Evolutionary conservation across 2,888 invertebrate genomes (phyloP), one percentile per base, ranked within the genome.

Genomic region (Ernsta delagoae): DNA sequence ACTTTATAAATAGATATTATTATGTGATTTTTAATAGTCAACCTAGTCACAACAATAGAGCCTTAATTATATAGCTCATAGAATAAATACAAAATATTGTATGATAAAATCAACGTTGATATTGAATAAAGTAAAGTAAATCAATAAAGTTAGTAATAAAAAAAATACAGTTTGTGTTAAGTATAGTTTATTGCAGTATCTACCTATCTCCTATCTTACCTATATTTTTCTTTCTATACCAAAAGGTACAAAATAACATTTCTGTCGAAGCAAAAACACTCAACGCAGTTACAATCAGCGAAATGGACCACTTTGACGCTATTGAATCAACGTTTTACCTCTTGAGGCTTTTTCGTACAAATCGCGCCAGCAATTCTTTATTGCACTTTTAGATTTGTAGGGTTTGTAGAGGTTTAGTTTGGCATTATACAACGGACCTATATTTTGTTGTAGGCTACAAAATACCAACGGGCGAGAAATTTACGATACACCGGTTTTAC

Each of bases 281-380:
- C 54, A 45, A 70, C 74, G 71, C 78, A 72, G 82, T 80, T 82
- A 84, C 89, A 91, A 91, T 91, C 90, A 91, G 70, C 75, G 77
- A 84, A 89, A 88, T 88, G 84, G 86, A 80, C 83, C 82, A 81
- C 83, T 88, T 54, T 24, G 36, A 43, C 60, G 9, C 65, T 24
- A 70, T 70, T 70, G 63, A 70, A 59, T 69, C 60, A 56, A 24
- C 54, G 50, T 59, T 57, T 69, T 43, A 43, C 72, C 45, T 54
- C 63, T 57, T 62, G 36, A 67, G 16, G 45, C 31, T 36, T 61
- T 62, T 57, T 24, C 31, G 24, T 48, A 39, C 34, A 8, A 16
- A 36, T 43, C 24, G 59, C 56, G 36, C 56, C 36, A 45, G 67
- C 54, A 54, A 56, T 67, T 45, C 34, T 48, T 68, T 68, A 62